Base-by-base conservation (phyloP, 2,888 invertebrate species). In the Lepas anatifera region DNA sequence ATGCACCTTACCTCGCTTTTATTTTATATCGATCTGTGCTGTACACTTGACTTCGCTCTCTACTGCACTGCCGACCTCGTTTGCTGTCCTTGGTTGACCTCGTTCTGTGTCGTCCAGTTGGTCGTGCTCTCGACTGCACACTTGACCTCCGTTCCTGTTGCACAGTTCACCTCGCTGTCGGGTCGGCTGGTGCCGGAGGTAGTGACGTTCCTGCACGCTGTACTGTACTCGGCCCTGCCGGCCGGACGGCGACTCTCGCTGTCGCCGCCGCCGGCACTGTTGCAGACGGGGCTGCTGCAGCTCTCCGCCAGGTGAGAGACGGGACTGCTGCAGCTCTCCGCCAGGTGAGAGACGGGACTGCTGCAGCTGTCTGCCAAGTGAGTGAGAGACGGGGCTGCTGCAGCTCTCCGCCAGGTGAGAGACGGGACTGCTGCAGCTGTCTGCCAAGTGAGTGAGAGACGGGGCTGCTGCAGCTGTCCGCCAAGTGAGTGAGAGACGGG, bases 121-220 rank as follows among this genome's bases (percentile, higher is more conserved):
- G 13, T 46, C 39, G 4, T 32, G 1, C 7, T 52, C 29, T 29
- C n/a, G 32, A 18, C 18, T 1, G 13, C 2, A 13, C 27, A 29
- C 11, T 58, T 32, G 27, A 29, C 27, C 58, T 52, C 39, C 13
- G 39, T 1, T 25, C 46, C n/a, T n/a, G 6, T 22, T 6, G 48
- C 67, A n/a, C n/a, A 70, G 70, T 70, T 67, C 67, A 70, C 39
- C 22, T 37, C 41, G 11, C 52, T 67, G 67, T 52, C 67, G 27
- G 29, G 48, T 52, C 66, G 67, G 2, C 41, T 35, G 29, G 32
- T 63, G 41, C 52, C 70, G 18, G 70, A 70, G 70, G 27, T 46
- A 52, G 29, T 67, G 37, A 13, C n/a, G 29, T 67, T 63, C 29
- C 67, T 70, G 67, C 52, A 67, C 18, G 67, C 67, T 29, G 50